Percentiles rank a stretch among this genome's conserved stretches.
These are phyloP conservation scores for Rhopalosiphum maidis DNA, from an alignment of 1,140 invertebrate genomes.

Conservation along the genomic window DNA sequence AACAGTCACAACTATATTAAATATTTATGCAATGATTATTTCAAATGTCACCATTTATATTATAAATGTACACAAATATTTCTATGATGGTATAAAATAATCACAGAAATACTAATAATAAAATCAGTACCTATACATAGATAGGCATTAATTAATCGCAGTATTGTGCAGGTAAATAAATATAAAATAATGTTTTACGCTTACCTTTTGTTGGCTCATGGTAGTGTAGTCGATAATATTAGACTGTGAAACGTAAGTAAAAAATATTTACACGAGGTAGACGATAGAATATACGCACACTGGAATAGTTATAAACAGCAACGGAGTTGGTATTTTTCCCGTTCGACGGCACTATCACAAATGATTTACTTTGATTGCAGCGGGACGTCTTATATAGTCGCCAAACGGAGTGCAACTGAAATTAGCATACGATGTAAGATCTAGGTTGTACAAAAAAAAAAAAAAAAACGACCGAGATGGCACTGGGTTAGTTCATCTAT, in stretches of 20 bases:
- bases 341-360: constrained; percentile 31
- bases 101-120: no score
- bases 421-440: constrained; percentile 32
- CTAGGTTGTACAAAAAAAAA: constrained; percentile 15
- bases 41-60: no score
- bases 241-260: not conserved
- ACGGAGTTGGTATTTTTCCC: constrained; percentile 1
- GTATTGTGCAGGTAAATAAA: no score
- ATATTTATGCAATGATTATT: no score
- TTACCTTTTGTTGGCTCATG: constrained; percentile 42
- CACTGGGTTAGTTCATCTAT: constrained; percentile 47
- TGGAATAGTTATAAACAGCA: not conserved
- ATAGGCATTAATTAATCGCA: no score
- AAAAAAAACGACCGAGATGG: constrained; percentile 40
- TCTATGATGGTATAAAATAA: not conserved
- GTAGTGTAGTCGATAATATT: not conserved
- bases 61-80: not conserved
- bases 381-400: constrained; percentile 40
- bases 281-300: not conserved
- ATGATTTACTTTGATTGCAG: constrained; percentile 37
- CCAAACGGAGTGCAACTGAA: constrained; percentile 9
- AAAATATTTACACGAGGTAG: not conserved
- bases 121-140: no score
- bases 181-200: not conserved
- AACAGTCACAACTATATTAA: not conserved